Evolutionary conservation across 2,113 vertebrate genomes (phyloP), one percentile per base, ranked within the genome.

Genomic region (Sigmodon hispidus): DNA sequence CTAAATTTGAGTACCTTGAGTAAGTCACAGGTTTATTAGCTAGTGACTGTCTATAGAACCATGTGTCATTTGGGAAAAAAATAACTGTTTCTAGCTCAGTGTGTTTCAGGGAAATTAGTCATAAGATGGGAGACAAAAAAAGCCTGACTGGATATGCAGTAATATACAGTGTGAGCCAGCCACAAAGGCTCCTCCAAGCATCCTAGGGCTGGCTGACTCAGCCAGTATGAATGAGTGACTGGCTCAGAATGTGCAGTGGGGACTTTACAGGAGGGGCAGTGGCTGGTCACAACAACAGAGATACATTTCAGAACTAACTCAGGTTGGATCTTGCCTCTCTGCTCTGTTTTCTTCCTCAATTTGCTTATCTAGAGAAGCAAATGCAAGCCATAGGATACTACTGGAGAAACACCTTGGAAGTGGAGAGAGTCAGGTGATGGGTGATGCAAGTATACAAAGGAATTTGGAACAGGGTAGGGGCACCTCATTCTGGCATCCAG

Each of bases 21-120:
- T 90, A 96, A 89, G 80, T 90, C 76, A 45, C 85, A 52, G n/a
- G 15, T 31, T 79, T 69, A 55, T 84, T 34, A 45, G 89, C 1
- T 29, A 90, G 87, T 22, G 50, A 40, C 86, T 92, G 86, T 95
- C 57, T 70, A 9, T 4, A 77, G 3, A 63, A 31, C 4, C 1
- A 3, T 12, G 55, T 59, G 11, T 67, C 84, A 10, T 76, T 93
- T 83, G 40, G 36, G 43, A 13, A n/a, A 50, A 48, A 69, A 31
- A 7, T 59, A 86, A 63, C 63, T 67, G 36, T n/a, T 52, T 77
- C 90, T 26, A 72, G 48, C 75, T 11, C 6, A 43, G 55, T n/a
- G 17, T 83, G 22, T 65, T 29, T 11, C 45, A 84, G 43, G 15
- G 73, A 76, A 77, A 81, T 22, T 2, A 67, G 81, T 43, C 34